A percentile compares a stretch with the other conserved stretches of the same genome.
phyloP scores from a whole-genome alignment of 2,888 invertebrate genomes.

The Oeneis ivallda region DNA sequence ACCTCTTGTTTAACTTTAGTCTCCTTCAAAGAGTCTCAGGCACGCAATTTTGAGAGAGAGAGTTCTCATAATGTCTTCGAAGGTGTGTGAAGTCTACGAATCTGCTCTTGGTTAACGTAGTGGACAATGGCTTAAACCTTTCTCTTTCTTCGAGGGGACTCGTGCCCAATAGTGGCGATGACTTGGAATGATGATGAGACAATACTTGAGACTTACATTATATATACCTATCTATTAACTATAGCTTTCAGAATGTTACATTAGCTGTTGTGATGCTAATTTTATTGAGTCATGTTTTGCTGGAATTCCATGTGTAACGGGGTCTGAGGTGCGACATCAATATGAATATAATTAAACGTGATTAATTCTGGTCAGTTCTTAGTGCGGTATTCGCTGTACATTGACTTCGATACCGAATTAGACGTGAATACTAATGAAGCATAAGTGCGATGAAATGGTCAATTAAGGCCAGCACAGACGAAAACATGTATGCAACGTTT shows the following conservation, averaged over 20 bases:
- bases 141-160: no score
- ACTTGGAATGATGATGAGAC: no score
- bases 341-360: slow-evolving; percentile 48
- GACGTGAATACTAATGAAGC: slow-evolving; percentile 67
- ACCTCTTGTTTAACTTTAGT: no score
- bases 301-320: slow-evolving; percentile 44
- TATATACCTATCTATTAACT: no score
- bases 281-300: slow-evolving; percentile 33
- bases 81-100: no score
- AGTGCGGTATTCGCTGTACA: slow-evolving; percentile 39
- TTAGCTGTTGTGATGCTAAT: slow-evolving; percentile 30
- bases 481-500: neutral
- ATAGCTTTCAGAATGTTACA: slow-evolving; percentile 6
- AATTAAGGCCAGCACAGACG: slow-evolving; percentile 45
- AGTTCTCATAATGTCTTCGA: no score
- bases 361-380: slow-evolving; percentile 48
- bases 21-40: no score
- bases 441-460: slow-evolving; percentile 70
- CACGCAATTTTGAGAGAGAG: no score
- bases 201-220: no score
- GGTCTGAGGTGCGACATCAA: slow-evolving; percentile 45
- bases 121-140: no score
- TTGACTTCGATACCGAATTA: slow-evolving; percentile 43
- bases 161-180: no score
- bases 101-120: no score